Percentiles rank a stretch among this genome's conserved stretches.
phyloP scores from a whole-genome alignment of 2,888 invertebrate species.

The Caenorhabditis afra region DNA sequence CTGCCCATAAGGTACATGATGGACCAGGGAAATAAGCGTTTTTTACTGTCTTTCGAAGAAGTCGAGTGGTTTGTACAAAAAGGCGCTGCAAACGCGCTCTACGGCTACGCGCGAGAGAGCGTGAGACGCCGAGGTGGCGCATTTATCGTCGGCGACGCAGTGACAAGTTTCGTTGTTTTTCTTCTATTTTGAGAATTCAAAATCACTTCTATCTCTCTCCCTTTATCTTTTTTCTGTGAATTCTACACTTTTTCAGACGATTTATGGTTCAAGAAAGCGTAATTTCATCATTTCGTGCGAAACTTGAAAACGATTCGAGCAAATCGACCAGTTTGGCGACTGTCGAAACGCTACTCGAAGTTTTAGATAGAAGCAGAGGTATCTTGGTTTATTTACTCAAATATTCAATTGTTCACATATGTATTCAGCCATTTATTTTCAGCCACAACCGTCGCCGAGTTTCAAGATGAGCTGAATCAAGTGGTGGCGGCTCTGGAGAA shows the following conservation, averaged over 20 bases:
- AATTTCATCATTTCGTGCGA: conserved; percentile 34
- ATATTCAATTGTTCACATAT: neutral
- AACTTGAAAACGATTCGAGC: conserved; percentile 69
- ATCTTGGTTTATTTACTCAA: neutral
- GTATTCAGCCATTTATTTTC: conserved; percentile 20
- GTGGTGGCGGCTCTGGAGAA: conserved; percentile 80
- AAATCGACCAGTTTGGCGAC: conserved; percentile 82
- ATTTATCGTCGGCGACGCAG: no score
- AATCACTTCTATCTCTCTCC: no score
- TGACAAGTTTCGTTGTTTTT: no score
- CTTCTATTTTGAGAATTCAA: no score
- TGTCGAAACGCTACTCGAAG: conserved; percentile 81
- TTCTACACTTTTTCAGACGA: neutral
- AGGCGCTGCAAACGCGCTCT: no score
- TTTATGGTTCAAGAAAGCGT: conserved; percentile 35
- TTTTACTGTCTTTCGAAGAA: no score
- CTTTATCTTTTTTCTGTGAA: neutral
- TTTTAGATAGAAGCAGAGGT: conserved; percentile 38
- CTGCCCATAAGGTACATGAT: no score
- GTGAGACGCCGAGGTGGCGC: no score
- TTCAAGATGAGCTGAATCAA: conserved; percentile 80
- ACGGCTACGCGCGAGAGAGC: no score
- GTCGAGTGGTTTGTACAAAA: no score
- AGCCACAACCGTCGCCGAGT: conserved; percentile 81
- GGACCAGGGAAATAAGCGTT: no score